Base-by-base conservation (phyloP, 1,140 invertebrate genomes). In the Aphelinus atriplicis region DNA sequence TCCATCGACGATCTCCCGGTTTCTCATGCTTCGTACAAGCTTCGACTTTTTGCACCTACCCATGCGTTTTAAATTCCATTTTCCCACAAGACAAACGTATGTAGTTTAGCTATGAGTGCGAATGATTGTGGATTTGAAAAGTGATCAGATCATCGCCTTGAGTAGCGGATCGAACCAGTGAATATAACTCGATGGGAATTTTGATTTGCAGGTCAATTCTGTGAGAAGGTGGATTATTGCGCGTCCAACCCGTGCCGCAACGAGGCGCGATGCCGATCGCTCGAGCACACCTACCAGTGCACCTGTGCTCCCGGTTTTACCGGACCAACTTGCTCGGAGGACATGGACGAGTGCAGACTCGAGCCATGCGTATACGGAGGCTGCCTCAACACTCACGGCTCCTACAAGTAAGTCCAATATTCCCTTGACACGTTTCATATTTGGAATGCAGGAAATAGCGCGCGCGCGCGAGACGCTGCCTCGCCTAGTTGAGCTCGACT, bases 331-430 rank as follows among this genome's bases (percentile, higher is more conserved):
- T 99, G 97, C 87, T 92, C 92, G 64, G 93, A 95, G 72, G 96
- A 98, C 88, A 94, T 97, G 58, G 91, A 96, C 84, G 97, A 98
- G 86, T 98, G 97, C 85, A 85, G 88, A 68, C 89, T 90, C 57
- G 90, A 93, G 63, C 93, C 94, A 3, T 96, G 96, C 88, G 89
- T 91, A 79, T 92, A 95, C 78, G 95, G 95, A 58, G 92, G 93
- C 66, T 97, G 96, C 84, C 91, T 92, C 81, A 97, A 97, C 86
- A 96, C 94, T 68, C 94, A 95, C 83, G 96, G 96, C 79, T 95
- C 94, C 60, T 97, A 97, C 89, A 94, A 94, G 92, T 95, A 90
- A 94, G 93, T 92, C 57, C 68, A 53, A 6, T 53, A 53, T 53
- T 53, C 51, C 51, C 53, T 55, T 55, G 5, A 7, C 10, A 7